Conservation (phyloP, 2,113 vertebrate species). For the Elaphurus davidianus region DNA sequence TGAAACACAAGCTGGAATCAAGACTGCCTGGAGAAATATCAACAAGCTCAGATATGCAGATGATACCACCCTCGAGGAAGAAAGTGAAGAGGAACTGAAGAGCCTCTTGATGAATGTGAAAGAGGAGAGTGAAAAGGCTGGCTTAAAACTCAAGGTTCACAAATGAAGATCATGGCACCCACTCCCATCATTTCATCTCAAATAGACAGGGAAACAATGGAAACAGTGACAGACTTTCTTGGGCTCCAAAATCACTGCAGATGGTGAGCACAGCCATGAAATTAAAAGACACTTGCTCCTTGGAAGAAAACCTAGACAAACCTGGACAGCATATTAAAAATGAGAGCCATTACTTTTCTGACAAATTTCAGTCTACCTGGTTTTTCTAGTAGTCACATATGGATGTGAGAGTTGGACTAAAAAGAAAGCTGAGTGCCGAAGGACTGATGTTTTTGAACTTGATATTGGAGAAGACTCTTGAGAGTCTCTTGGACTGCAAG, state of each 20-base stretch:
- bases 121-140: neutral
- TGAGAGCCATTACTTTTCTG: neutral
- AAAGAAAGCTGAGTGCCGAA: neutral
- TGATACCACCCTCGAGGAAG: neutral
- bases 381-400: neutral
- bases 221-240: neutral
- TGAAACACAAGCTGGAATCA: neutral
- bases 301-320: neutral
- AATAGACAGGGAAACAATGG: neutral
- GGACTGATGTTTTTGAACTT: neutral
- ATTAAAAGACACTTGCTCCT: neutral
- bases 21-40: neutral
- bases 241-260: neutral
- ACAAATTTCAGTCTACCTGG: accelerated
- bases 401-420: neutral
- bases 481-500: neutral
- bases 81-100: neutral
- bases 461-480: neutral
- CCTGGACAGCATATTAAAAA: neutral
- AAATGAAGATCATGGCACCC: neutral
- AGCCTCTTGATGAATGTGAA: neutral
- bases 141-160: neutral
- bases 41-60: neutral
- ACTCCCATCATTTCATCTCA: neutral
- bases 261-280: neutral